Base-by-base conservation (phyloP, 2,113 vertebrate genomes). In the Trichomycterus rosablanca region DNA sequence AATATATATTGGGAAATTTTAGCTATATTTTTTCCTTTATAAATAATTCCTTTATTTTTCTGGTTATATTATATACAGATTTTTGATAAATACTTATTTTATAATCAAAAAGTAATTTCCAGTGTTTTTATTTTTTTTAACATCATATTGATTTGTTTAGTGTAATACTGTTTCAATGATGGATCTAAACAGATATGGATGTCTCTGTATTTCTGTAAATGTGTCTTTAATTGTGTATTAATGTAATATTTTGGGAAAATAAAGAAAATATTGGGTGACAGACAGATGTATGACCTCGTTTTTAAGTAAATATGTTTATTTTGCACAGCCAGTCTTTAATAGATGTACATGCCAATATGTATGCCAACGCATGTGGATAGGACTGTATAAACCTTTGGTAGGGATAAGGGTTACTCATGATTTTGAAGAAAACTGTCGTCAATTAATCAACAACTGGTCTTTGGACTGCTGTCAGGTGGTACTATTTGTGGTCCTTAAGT, bases 241-340 rank as follows among this genome's bases (percentile, higher is more conserved):
- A 71, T 79, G 72, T 74, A 62, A 62, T 70, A 69, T 74, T 74
- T 78, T 71, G 58, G 76, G 59, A 46, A 71, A 78, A 77, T 74
- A 76, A 78, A 78, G 49, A 44, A 67, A 59, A 68, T 65, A 19
- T 71, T 74, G 62, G 67, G 67, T 45, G 57, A 63, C 34, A 43
- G 30, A 54, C 59, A 32, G 19, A 1, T 34, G 16, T 42, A 40
- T 57, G 44, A 23, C n/a, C n/a, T n/a, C n/a, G n/a, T n/a, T n/a
- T n/a, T n/a, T n/a, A n/a, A n/a, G n/a, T n/a, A n/a, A n/a, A n/a
- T n/a, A n/a, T n/a, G n/a, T n/a, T n/a, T n/a, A n/a, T n/a, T n/a
- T n/a, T n/a, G n/a, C n/a, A n/a, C n/a, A n/a, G n/a, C n/a, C n/a
- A n/a, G n/a, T n/a, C n/a, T n/a, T n/a, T n/a, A n/a, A n/a, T n/a